Base-by-base conservation (phyloP, 2,888 invertebrate species). In the Polietes domitor region DNA sequence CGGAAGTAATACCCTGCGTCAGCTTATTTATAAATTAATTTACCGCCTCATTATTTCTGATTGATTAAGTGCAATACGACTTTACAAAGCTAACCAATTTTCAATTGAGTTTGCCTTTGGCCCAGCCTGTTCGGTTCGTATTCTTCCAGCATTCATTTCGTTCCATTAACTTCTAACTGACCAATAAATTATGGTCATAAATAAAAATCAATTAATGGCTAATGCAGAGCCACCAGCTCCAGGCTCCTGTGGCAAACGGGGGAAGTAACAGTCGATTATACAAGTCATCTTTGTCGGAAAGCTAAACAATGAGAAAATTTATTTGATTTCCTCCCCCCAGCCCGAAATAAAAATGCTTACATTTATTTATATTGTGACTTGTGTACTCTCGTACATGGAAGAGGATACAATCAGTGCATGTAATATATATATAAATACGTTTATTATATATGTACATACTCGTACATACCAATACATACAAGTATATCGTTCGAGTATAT, bases 141-240 rank as follows among this genome's bases (percentile, higher is more conserved):
- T n/a, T n/a, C n/a, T 17, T 63, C 32, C 58, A n/a, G 32, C 63
- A 63, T 63, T 32, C 9, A 32, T 32, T 63, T 63, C 12, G n/a
- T 15, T 12, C 19, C 28, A 28, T 28, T 63, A n/a, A 32, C 2
- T 17, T 17, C 17, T 17, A 63, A 63, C 28, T 17, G 63, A 32
- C 63, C 63, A 63, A 63, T 63, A 63, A 63, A 63, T 63, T 63
- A 17, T 32, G 63, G 63, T 15, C 28, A 63, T 63, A 63, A 63
- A 63, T 63, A 63, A 63, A 63, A 32, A n/a, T 63, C 63, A 63
- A 63, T 63, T 63, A 63, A 63, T 63, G 9, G 63, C 32, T 19
- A 58, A 58, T 19, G 10, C 26, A 58, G 15, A 58, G 58, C 17
- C 24, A 10, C n/a, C 15, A 53, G 50, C 43, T 12, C 43, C 43